Evolutionary conservation across 1,140 invertebrate species (phyloP).

Genomic region (Phymastichus coffea): DNA sequence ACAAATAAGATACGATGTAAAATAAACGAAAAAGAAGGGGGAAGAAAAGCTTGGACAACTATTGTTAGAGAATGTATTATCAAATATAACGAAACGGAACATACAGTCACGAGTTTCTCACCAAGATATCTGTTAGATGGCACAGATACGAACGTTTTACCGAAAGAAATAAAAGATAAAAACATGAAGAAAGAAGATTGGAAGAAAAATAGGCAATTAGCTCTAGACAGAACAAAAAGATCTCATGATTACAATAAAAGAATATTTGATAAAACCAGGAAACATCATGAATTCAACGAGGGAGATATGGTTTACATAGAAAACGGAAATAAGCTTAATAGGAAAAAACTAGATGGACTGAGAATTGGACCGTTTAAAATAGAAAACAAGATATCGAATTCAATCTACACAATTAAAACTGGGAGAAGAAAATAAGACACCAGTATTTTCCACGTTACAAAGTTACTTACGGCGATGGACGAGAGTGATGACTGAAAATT

Average conservation of each 20-base stretch:
- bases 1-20: constrained; percentile 25
- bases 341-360: constrained; percentile 35
- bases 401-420: not conserved
- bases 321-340: constrained; percentile 36
- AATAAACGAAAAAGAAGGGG: constrained; percentile 18
- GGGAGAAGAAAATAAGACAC: not conserved
- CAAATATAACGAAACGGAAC: constrained; percentile 22
- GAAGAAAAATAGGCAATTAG: constrained; percentile 28
- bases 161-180: constrained; percentile 16
- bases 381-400: not conserved
- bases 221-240: constrained; percentile 31
- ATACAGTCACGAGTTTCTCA: constrained; percentile 13
- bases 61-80: constrained; percentile 17
- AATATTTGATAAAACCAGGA: constrained; percentile 31
- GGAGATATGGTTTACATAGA: constrained; percentile 33
- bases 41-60: constrained; percentile 16
- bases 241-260: constrained; percentile 36
- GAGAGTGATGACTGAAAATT: not conserved
- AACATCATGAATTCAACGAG: constrained; percentile 28
- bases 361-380: constrained; percentile 31
- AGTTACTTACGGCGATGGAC: not conserved
- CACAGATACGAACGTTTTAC: not conserved
- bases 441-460: not conserved
- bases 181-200: constrained; percentile 19
- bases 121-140: constrained; percentile 23